These are phyloP conservation scores for Drosophila birchii DNA, from an alignment of 2,888 invertebrate species.

Conservation along the genomic window DNA sequence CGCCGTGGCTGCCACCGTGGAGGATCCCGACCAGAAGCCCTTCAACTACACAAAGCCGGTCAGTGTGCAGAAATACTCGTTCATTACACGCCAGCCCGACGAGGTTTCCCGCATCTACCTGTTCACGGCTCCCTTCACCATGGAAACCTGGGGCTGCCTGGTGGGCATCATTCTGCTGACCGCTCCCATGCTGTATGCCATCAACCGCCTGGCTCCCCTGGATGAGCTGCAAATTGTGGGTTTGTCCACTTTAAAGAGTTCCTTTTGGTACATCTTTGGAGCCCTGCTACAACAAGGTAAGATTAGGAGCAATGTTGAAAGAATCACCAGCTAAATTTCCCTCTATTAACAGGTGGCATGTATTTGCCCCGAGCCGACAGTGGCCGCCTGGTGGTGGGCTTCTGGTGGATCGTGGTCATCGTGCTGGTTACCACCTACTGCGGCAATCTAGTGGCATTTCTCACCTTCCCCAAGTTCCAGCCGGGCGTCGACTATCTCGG, in stretches of 20 bases:
- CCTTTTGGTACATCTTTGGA: slow-evolving; percentile 91
- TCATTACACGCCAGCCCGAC: slow-evolving; percentile 91
- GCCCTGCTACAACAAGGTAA: slow-evolving; percentile 95
- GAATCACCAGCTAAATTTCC: background rate
- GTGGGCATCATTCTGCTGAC: slow-evolving; percentile 90
- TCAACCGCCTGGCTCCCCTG: slow-evolving; percentile 89
- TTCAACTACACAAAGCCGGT: slow-evolving; percentile 93
- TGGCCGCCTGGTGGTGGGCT: slow-evolving; percentile 92
- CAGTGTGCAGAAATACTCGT: slow-evolving; percentile 91
- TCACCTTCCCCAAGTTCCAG: slow-evolving; percentile 92
- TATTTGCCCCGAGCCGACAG: slow-evolving; percentile 94
- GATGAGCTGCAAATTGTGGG: slow-evolving; percentile 84
- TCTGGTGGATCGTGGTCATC: slow-evolving; percentile 96
- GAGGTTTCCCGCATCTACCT: slow-evolving; percentile 92
- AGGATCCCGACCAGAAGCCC: slow-evolving; percentile 81
- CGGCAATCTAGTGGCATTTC: slow-evolving; percentile 95
- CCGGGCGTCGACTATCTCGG: slow-evolving; percentile 82
- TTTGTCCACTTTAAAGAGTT: slow-evolving; percentile 83
- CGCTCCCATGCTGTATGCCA: slow-evolving; percentile 90
- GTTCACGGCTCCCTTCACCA: slow-evolving; percentile 93
- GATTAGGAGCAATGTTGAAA: background rate
- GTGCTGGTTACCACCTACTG: slow-evolving; percentile 96
- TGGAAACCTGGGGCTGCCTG: slow-evolving; percentile 93
- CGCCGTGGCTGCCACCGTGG: slow-evolving; percentile 83
- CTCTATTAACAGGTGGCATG: slow-evolving; percentile 89